A percentile compares a stretch with the other conserved stretches of the same genome.
phyloP scores from a whole-genome alignment of 1,140 invertebrate genomes.

The Pogonomyrmex californicus region DNA sequence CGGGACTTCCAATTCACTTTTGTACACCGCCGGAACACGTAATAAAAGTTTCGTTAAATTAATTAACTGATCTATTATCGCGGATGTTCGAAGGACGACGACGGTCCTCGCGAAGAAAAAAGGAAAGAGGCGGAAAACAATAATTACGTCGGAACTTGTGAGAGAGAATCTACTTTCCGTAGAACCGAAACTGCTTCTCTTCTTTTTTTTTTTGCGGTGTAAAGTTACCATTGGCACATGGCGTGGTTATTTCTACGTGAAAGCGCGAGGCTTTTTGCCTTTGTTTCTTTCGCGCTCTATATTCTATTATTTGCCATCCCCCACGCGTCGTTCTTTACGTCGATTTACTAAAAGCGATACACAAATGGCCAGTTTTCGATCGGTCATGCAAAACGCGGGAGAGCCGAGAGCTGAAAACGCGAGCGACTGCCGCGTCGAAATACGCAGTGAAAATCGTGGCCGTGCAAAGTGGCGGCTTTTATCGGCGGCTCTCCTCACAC shows the following conservation, averaged over 20 bases:
- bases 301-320: constrained; percentile 20
- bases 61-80: constrained; percentile 7
- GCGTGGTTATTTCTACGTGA: neutral
- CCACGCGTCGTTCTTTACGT: neutral
- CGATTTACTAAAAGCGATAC: constrained; percentile 24
- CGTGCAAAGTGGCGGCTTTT: constrained; percentile 36
- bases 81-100: too few relatives aligned
- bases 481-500: constrained; percentile 3
- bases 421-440: constrained; percentile 11
- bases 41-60: neutral
- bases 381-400: constrained; percentile 15
- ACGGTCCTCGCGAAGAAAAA: neutral
- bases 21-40: neutral
- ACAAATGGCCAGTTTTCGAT: constrained; percentile 21
- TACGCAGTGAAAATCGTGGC: constrained; percentile 47
- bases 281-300: constrained; percentile 17
- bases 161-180: neutral
- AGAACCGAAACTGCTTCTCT: neutral
- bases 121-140: neutral
- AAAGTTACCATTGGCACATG: neutral
- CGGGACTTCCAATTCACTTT: neutral
- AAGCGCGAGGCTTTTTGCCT: neutral
- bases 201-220: neutral
- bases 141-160: neutral
- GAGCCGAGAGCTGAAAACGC: constrained; percentile 1